These are phyloP conservation scores for Heliconius hermathena DNA, from an alignment of 1,140 invertebrate genomes.

Conservation along the genomic window DNA sequence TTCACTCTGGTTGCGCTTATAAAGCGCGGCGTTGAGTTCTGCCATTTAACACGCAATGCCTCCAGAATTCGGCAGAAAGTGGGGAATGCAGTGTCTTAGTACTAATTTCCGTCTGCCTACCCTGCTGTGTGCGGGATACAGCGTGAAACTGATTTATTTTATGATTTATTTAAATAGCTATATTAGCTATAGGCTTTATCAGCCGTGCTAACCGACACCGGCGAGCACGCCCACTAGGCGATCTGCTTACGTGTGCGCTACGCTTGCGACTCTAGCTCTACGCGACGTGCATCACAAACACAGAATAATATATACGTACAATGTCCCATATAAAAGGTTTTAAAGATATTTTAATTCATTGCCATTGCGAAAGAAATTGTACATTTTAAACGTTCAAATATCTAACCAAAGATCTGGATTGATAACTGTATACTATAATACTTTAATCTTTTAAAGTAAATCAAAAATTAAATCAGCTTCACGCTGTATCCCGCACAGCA, in stretches of 20 bases:
- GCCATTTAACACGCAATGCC: too few species aligned
- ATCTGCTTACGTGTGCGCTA: constrained; percentile 54
- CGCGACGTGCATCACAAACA: constrained; percentile 34
- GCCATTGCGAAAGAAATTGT: not conserved
- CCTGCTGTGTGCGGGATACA: too few species aligned
- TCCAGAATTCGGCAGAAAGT: too few species aligned
- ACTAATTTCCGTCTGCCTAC: too few species aligned
- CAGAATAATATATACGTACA: constrained; percentile 34
- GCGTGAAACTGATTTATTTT: too few species aligned
- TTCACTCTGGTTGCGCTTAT: too few species aligned
- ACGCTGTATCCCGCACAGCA: too few species aligned
- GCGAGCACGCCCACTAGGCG: constrained; percentile 49
- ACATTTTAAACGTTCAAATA: not conserved
- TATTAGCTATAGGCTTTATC: not conserved
- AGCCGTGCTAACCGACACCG: constrained; percentile 34
- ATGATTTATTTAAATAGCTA: not conserved
- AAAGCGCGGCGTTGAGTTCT: too few species aligned
- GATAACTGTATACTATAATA: not conserved
- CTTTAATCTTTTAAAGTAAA: too few species aligned
- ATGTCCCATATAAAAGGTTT: constrained; percentile 4
- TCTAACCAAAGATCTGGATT: not conserved
- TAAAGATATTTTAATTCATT: not conserved
- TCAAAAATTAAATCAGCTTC: too few species aligned
- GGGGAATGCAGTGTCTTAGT: too few species aligned
- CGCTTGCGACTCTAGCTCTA: constrained; percentile 37